A percentile compares a stretch with the other conserved stretches of the same genome.
Conservation (phyloP, 2,113 vertebrate genomes). For the Manacus vitellinus region DNA sequence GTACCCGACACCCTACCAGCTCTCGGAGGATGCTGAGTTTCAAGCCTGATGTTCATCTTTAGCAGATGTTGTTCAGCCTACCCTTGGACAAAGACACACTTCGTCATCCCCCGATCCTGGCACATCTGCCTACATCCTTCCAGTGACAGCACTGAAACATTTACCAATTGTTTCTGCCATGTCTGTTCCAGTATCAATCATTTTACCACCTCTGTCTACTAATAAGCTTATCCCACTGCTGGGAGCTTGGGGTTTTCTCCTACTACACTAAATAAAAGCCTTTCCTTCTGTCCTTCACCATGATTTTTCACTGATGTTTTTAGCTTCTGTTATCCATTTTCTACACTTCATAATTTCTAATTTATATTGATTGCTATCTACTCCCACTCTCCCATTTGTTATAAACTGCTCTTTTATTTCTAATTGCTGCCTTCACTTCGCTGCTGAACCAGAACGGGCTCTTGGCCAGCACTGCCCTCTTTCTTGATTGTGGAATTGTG, state of each 20-base stretch:
- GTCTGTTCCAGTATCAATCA: conserved; percentile 16
- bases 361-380: conserved; percentile 66
- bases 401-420: conserved; percentile 67
- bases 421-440: conserved; percentile 65
- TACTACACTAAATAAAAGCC: not conserved
- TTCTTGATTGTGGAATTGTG: conserved; percentile 66
- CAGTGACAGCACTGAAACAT: not conserved
- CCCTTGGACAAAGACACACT: not conserved
- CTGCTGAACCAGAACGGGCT: conserved; percentile 58
- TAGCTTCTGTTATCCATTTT: conserved; percentile 63
- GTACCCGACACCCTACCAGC: not conserved
- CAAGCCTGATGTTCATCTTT: not conserved
- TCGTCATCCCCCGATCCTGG: not conserved
- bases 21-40: not conserved
- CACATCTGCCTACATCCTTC: not conserved
- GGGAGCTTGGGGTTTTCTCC: conserved; percentile 21
- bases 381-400: conserved; percentile 61
- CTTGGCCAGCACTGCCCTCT: conserved; percentile 30
- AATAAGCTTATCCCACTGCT: not conserved
- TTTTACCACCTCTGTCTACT: conserved; percentile 21
- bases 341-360: conserved; percentile 66
- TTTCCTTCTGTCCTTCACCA: conserved; percentile 3
- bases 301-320: conserved; percentile 52
- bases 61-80: not conserved
- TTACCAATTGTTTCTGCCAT: not conserved